Conservation (phyloP, 2,888 invertebrate species). For the Cacoxenus indagator region DNA sequence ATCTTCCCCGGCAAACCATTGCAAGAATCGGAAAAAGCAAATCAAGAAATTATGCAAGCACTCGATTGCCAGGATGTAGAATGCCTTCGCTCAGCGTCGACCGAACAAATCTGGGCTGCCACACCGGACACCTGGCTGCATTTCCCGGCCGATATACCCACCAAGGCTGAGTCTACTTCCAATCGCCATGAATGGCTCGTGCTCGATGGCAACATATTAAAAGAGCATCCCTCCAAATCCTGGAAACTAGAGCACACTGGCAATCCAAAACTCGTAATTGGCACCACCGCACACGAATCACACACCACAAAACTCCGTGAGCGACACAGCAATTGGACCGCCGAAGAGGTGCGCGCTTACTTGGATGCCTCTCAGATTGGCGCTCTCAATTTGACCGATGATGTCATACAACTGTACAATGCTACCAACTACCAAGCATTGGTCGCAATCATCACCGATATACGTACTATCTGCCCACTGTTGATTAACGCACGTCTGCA, state of each 20-base stretch:
- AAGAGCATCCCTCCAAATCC: slow-evolving; percentile 77
- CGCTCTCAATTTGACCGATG: slow-evolving; percentile 75
- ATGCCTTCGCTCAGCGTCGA: slow-evolving; percentile 74
- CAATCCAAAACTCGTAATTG: slow-evolving; percentile 76
- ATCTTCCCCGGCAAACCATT: slow-evolving; percentile 79
- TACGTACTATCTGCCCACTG: slow-evolving; percentile 85
- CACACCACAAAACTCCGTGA: slow-evolving; percentile 76
- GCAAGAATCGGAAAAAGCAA: slow-evolving; percentile 75
- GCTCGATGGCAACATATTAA: slow-evolving; percentile 79
- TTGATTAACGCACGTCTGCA: slow-evolving; percentile 77
- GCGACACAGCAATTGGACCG: slow-evolving; percentile 78
- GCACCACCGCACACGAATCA: slow-evolving; percentile 82
- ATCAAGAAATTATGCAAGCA: slow-evolving; percentile 75
- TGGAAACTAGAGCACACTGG: slow-evolving; percentile 73
- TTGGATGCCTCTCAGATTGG: slow-evolving; percentile 75
- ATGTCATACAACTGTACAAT: slow-evolving; percentile 78
- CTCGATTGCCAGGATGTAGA: slow-evolving; percentile 74
- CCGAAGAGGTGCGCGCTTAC: slow-evolving; percentile 76
- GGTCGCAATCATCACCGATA: slow-evolving; percentile 81
- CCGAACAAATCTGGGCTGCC: slow-evolving; percentile 76
- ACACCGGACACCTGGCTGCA: slow-evolving; percentile 82
- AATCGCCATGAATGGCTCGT: slow-evolving; percentile 82
- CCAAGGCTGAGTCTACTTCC: slow-evolving; percentile 73
- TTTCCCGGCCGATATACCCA: slow-evolving; percentile 74
- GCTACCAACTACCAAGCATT: slow-evolving; percentile 79